These are phyloP conservation scores for Pogonus chalceus DNA, from an alignment of 1,140 invertebrate genomes.

Conservation along the genomic window DNA sequence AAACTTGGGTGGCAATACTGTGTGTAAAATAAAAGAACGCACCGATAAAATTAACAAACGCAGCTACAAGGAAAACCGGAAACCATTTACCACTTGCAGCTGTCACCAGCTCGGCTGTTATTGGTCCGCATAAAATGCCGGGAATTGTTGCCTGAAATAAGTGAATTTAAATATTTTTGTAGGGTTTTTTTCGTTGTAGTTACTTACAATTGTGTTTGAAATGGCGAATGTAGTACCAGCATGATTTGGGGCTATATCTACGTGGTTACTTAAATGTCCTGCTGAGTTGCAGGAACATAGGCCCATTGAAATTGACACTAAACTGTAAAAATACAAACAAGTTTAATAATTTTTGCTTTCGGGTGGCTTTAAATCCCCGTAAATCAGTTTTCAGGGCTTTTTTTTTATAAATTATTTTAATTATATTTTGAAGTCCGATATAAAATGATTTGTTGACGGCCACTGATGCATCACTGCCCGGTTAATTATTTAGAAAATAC, in stretches of 20 bases:
- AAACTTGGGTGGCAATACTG: slow-evolving; percentile 58
- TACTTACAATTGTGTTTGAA: slow-evolving; percentile 63
- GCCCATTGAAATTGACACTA: slow-evolving; percentile 69
- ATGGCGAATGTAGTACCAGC: slow-evolving; percentile 72
- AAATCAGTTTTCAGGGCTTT: too few species aligned
- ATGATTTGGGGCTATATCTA: slow-evolving; percentile 70
- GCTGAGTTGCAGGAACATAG: slow-evolving; percentile 69
- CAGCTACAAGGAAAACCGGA: slow-evolving; percentile 65
- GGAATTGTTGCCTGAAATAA: slow-evolving; percentile 53
- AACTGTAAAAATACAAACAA: slow-evolving; percentile 21
- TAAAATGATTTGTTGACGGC: too few species aligned
- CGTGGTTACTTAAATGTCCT: slow-evolving; percentile 71
- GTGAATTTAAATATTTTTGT: slow-evolving; percentile 10
- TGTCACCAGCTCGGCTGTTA: slow-evolving; percentile 66
- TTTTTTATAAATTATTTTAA: too few species aligned
- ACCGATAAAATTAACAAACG: slow-evolving; percentile 64
- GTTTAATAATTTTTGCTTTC: too few species aligned
- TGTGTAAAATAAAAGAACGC: slow-evolving; percentile 68
- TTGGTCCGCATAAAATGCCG: slow-evolving; percentile 66
- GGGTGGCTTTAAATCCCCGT: too few species aligned
- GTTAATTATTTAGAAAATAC: too few species aligned
- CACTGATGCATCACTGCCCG: too few species aligned
- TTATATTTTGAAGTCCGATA: too few species aligned
- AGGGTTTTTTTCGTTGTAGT: not conserved
- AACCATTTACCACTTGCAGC: slow-evolving; percentile 64